Percentiles rank a stretch among this genome's conserved stretches.
Conservation (phyloP, 2,113 vertebrate genomes). For the Ploceus nigricollis region DNA sequence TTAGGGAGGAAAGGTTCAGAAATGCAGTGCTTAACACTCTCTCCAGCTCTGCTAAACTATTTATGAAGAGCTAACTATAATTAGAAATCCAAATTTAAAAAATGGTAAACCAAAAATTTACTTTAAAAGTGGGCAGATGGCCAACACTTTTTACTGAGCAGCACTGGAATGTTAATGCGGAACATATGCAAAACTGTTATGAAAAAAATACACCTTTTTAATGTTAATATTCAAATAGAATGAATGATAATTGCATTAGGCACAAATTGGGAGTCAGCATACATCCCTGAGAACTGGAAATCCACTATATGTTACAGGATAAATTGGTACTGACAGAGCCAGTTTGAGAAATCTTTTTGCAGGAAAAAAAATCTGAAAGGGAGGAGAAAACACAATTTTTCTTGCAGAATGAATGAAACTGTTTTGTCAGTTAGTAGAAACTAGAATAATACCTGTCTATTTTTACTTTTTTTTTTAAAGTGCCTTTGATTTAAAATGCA, state of each 20-base stretch:
- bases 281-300: not conserved
- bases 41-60: slow-evolving; percentile 43
- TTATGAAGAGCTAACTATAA: slow-evolving; percentile 51
- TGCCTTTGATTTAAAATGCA: not conserved
- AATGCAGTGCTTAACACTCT: slow-evolving; percentile 20
- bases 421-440: not conserved
- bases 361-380: not conserved
- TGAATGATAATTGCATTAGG: slow-evolving; percentile 30
- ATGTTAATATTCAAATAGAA: slow-evolving; percentile 24
- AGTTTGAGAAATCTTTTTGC: not conserved
- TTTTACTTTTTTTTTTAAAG: not conserved
- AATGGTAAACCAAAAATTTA: slow-evolving; percentile 53
- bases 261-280: not conserved
- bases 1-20: slow-evolving; percentile 24
- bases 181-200: slow-evolving; percentile 25
- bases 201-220: slow-evolving; percentile 21
- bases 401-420: not conserved
- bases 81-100: slow-evolving; percentile 55
- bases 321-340: not conserved
- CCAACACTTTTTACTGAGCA: slow-evolving; percentile 61
- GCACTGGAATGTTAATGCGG: slow-evolving; percentile 51
- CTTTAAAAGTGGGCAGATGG: slow-evolving; percentile 37
- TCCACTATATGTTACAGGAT: not conserved
- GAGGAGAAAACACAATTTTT: not conserved
- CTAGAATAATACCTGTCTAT: not conserved